Evolutionary conservation across 2,888 invertebrate genomes (phyloP).

Genomic region (Allolobophora icterica): DNA sequence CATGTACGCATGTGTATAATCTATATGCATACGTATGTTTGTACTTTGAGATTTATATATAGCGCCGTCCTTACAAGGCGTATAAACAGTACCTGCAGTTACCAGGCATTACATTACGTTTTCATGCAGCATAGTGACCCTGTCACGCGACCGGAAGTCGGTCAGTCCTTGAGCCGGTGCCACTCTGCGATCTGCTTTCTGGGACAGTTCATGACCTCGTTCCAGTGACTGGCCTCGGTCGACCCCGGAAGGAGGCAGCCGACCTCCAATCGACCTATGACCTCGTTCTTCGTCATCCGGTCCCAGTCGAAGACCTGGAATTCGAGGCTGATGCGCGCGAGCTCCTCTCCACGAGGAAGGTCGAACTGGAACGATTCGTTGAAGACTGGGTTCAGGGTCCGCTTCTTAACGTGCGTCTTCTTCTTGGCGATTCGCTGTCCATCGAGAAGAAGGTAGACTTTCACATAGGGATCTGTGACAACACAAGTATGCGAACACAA

Average conservation of each 20-base stretch:
- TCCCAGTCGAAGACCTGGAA: conserved; percentile 94
- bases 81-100: background rate
- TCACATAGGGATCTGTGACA: conserved; percentile 86
- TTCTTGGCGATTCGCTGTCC: conserved; percentile 98
- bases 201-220: conserved; percentile 94
- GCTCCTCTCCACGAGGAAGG: conserved; percentile 80
- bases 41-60: background rate
- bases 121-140: background rate
- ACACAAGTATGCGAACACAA: background rate
- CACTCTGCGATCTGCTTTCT: conserved; percentile 98
- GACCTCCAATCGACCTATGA: conserved; percentile 91
- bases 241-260: conserved; percentile 71
- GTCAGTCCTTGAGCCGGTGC: conserved; percentile 81
- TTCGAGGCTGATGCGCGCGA: conserved; percentile 81
- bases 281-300: conserved; percentile 97
- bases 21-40: background rate
- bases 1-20: too few relatives aligned
- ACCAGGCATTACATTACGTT: background rate
- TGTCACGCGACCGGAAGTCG: background rate
- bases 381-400: conserved; percentile 96
- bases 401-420: conserved; percentile 97
- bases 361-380: conserved; percentile 99
- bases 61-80: background rate
- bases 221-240: conserved; percentile 77
- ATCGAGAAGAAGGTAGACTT: conserved; percentile 94